Conservation (phyloP, 2,797 vertebrate genomes). For the Pteropus rufus region DNA sequence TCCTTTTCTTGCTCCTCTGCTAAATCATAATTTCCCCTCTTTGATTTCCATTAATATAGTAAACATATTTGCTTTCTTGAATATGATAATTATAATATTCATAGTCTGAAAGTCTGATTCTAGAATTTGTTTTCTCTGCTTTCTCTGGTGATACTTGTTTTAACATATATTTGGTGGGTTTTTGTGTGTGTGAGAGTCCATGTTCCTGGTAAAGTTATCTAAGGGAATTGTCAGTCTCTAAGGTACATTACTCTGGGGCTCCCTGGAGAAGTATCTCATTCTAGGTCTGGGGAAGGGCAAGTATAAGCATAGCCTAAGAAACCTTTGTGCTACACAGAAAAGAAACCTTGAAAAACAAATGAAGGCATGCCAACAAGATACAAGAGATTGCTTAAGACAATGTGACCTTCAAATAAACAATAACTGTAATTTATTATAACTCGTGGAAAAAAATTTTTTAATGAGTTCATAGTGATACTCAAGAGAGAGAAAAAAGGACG, state of each 20-base stretch:
- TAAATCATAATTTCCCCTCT: not conserved
- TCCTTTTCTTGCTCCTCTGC: not conserved
- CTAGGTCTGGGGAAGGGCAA: not conserved
- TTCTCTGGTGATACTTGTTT: not conserved
- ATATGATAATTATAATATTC: not conserved
- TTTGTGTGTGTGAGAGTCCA: not conserved
- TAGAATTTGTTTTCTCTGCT: not conserved
- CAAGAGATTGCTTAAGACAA: not conserved
- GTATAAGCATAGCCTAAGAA: not conserved
- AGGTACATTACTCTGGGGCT: not conserved
- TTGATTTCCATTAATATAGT: not conserved
- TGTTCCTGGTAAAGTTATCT: not conserved
- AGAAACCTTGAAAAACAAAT: not conserved
- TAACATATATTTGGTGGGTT: not conserved
- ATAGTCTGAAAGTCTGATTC: not conserved
- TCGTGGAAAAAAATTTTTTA: not conserved
- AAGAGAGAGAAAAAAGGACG: not conserved
- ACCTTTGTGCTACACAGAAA: not conserved
- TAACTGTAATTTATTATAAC: not conserved
- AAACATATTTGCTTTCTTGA: not conserved
- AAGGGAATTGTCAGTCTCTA: not conserved
- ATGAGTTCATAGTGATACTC: not conserved
- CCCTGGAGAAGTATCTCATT: not conserved
- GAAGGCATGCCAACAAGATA: not conserved
- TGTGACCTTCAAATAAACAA: not conserved